Evolutionary conservation across 1,140 invertebrate species (phyloP).

Genomic region (Neodiprion pinetum): DNA sequence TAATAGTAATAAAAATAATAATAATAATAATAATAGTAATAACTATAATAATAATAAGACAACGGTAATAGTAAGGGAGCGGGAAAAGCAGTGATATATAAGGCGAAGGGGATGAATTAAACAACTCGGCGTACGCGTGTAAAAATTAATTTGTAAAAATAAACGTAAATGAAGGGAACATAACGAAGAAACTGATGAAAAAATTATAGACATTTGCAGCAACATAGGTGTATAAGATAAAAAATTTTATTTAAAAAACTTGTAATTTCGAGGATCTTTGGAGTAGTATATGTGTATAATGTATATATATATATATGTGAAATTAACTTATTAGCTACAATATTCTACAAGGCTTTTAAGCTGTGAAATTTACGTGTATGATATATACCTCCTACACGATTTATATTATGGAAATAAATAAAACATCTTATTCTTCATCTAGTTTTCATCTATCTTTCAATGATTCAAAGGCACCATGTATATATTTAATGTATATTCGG

Average conservation of each 20-base stretch:
- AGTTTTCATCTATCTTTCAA: too few relatives aligned
- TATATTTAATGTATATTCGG: not conserved
- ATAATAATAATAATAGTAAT: not conserved
- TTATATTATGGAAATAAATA: not conserved
- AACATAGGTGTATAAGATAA: conserved; percentile 20
- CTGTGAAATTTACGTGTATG: not conserved
- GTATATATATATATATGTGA: not conserved
- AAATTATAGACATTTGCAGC: not conserved
- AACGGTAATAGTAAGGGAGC: not conserved
- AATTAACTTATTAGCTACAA: not conserved
- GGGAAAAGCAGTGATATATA: not conserved
- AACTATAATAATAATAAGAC: not conserved
- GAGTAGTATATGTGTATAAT: not conserved
- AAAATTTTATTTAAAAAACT: conserved; percentile 34
- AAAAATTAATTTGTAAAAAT: too few relatives aligned
- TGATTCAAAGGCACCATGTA: not conserved
- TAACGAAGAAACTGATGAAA: not conserved
- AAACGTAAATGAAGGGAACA: not conserved
- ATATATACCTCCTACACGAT: not conserved
- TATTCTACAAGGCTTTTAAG: not conserved
- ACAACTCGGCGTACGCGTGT: too few relatives aligned
- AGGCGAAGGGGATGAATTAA: too few relatives aligned
- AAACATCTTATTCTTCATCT: not conserved
- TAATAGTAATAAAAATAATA: not conserved
- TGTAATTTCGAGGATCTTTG: conserved; percentile 25